Base-by-base conservation (phyloP, 1,140 invertebrate species). In the Agraylea sexmaculata region DNA sequence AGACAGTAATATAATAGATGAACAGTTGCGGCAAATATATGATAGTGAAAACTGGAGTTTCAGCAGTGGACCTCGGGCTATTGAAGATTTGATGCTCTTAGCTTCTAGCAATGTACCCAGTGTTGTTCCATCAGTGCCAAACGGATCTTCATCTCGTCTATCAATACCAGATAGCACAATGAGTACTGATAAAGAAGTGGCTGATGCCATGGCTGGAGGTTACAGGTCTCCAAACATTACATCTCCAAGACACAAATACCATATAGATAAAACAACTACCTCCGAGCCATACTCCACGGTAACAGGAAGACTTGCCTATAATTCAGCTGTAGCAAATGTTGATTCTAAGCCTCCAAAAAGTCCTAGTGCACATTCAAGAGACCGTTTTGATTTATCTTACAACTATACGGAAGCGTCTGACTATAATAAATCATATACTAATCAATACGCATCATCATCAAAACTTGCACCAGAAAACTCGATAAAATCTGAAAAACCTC, bases 21-120 rank as follows among this genome's bases (percentile, higher is more conserved):
- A 81, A 54, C 74, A 80, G 51, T 54, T 83, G 37, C 68, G 75
- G 52, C 74, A 74, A 53, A 71, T 82, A 32, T 80, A 80, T 45
- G 72, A 73, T 5, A 74, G 73, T 25, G 78, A 83, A 45, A 78
- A 74, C 52, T 84, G 80, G 80, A 75, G 67, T n/a, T 78, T 78
- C 41, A 74, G 74, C 18, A 75, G 73, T 52, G 74, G 70, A 59
- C 66, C 69, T 47, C 64, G 68, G 51, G 69, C 63, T 53, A 68
- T 72, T 54, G 66, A 70, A 47, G 70, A 73, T 41, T 60, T 73
- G 37, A 59, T 72, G 50, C 52, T 72, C 40, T 31, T 64, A n/a
- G 52, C 53, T 3, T 57, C 60, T 46, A 47, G 47, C 21, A 57
- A 57, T 29, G 47, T 60, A 15, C 56, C 57, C 7, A 53, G 47